A percentile compares a stretch with the other conserved stretches of the same genome.
phyloP scores from a whole-genome alignment of 2,113 vertebrate species.

The Pangasianodon hypophthalmus region DNA sequence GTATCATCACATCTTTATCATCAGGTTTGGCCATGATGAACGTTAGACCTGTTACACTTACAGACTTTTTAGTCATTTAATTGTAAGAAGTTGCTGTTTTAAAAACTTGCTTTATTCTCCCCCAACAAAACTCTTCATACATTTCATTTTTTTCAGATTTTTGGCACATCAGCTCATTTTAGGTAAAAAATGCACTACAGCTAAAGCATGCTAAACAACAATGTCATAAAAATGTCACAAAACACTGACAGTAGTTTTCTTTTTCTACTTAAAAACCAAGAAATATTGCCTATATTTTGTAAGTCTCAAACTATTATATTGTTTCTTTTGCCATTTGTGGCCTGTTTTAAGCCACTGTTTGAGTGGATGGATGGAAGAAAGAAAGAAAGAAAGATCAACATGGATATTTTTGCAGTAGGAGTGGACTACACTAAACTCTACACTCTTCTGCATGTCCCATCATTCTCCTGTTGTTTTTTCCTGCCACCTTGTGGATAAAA shows the following conservation, averaged over 20 bases:
- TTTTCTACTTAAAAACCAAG: neutral
- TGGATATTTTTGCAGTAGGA: neutral
- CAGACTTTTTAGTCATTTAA: no score
- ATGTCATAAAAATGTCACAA: neutral
- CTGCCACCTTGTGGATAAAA: slow-evolving; percentile 40
- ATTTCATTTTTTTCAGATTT: no score
- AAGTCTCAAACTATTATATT: neutral
- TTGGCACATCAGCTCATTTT: no score
- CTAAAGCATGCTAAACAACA: no score
- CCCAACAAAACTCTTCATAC: no score
- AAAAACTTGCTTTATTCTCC: no score
- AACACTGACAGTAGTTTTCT: neutral
- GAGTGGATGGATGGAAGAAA: neutral
- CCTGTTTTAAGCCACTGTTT: neutral
- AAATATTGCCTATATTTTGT: neutral
- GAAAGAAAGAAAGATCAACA: neutral
- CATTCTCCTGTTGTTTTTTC: neutral
- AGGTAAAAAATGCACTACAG: no score
- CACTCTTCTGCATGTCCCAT: neutral
- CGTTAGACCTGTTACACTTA: no score
- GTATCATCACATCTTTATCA: no score
- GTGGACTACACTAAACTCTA: neutral
- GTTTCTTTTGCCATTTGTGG: neutral
- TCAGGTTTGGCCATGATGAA: no score
- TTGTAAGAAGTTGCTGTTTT: no score